A percentile compares a stretch with the other conserved stretches of the same genome.
phyloP scores from a whole-genome alignment of 2,888 invertebrate species.

The Conus canariensis region DNA sequence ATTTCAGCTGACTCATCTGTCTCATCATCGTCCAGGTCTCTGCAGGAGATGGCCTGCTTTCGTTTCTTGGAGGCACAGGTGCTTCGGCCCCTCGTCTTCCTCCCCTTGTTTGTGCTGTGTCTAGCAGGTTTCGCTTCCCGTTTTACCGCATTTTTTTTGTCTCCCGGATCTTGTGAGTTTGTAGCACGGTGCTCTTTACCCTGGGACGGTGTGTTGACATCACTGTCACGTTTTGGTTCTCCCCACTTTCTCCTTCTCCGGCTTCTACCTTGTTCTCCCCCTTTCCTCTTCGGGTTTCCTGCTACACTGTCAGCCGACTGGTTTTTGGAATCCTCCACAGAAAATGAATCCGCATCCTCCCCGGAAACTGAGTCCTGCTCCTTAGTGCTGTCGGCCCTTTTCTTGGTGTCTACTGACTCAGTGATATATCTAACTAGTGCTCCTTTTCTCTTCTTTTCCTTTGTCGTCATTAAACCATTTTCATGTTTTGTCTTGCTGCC shows the following conservation, averaged over 20 bases:
- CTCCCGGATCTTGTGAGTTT: not conserved
- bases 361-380: too few relatives aligned
- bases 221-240: not conserved
- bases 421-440: not conserved
- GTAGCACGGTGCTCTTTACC: not conserved
- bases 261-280: not conserved
- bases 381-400: not conserved
- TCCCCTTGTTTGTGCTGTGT: not conserved
- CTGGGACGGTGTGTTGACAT: not conserved
- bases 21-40: not conserved
- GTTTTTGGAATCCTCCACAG: not conserved
- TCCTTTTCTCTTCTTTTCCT: not conserved
- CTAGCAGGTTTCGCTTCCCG: not conserved
- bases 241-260: not conserved
- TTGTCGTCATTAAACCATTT: not conserved
- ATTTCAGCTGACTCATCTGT: not conserved
- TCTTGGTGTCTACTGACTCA: not conserved
- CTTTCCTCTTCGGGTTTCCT: not conserved
- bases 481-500: not conserved
- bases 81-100: not conserved
- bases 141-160: not conserved
- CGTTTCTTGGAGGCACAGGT: not conserved
- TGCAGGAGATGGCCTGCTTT: not conserved
- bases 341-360: not conserved
- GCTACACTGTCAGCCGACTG: not conserved